Evolutionary conservation across 1,140 invertebrate species (phyloP).

Genomic region (Archivesica marissinica): DNA sequence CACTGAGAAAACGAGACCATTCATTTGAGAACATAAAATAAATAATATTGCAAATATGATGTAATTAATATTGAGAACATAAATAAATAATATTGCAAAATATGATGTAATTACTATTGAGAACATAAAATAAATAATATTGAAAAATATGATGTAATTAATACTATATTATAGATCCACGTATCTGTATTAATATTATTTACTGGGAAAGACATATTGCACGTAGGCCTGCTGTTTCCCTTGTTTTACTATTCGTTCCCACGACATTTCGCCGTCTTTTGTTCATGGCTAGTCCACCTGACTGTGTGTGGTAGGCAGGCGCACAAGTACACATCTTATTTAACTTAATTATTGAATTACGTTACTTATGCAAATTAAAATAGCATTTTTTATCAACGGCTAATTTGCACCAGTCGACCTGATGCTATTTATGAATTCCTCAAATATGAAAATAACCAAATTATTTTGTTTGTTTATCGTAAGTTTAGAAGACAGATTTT

Average conservation of each 20-base stretch:
- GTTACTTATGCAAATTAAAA: slow-evolving; percentile 38
- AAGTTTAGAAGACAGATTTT: slow-evolving; percentile 31
- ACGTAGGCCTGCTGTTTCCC: no score
- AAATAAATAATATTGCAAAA: no score
- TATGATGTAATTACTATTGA: no score
- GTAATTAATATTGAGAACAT: no score
- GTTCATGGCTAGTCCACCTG: not conserved
- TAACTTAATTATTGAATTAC: not conserved
- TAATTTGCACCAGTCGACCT: slow-evolving; percentile 12
- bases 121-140: no score
- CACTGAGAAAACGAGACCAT: no score
- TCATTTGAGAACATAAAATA: no score
- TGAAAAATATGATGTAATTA: no score
- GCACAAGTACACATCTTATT: not conserved
- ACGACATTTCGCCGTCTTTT: not conserved
- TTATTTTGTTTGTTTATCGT: slow-evolving; percentile 25
- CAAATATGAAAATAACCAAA: slow-evolving; percentile 5
- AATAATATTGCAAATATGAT: no score
- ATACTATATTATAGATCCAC: no score
- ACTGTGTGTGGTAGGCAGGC: not conserved
- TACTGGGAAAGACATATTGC: no score
- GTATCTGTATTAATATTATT: no score
- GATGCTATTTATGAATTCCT: slow-evolving; percentile 20
- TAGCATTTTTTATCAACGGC: slow-evolving; percentile 16
- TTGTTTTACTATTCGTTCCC: slow-evolving; percentile 2